Conservation (phyloP, 2,888 invertebrate species). For the Drosophila nr. medialis region DNA sequence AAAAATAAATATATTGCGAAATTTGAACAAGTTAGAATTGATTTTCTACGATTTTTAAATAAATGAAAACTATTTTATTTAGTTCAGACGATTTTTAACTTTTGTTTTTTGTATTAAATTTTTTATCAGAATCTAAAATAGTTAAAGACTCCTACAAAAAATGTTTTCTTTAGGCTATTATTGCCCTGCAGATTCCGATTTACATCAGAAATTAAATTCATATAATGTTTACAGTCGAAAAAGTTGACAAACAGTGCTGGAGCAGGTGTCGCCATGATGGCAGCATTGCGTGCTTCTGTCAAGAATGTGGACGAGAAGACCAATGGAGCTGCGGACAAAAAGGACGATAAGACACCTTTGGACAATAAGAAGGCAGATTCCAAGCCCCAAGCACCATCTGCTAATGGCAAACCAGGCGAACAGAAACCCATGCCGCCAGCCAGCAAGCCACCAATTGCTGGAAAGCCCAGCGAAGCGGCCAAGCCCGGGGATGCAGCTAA, state of each 20-base stretch:
- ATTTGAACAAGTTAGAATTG: no score
- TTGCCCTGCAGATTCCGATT: not conserved
- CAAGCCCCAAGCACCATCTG: conserved; percentile 43
- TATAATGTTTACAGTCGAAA: conserved; percentile 39
- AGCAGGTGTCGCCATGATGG: conserved; percentile 47
- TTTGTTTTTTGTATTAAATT: no score
- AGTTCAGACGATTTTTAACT: no score
- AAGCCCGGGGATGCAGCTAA: conserved; percentile 58
- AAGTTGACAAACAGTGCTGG: conserved; percentile 26
- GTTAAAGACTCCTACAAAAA: no score
- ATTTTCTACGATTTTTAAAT: no score
- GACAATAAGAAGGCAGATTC: conserved; percentile 36
- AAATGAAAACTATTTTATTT: no score
- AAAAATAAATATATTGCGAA: no score
- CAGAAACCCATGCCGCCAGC: conserved; percentile 52
- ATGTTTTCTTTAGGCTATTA: not conserved
- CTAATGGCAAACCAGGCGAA: conserved; percentile 55
- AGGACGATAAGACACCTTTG: conserved; percentile 39
- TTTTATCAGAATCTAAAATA: no score
- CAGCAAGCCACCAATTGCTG: conserved; percentile 33
- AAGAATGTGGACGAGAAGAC: conserved; percentile 61
- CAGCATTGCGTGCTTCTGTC: conserved; percentile 62
- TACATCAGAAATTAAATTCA: not conserved
- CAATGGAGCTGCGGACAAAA: conserved; percentile 1
- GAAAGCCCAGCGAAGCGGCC: conserved; percentile 56